Conservation (phyloP, 2,888 invertebrate species). For the Dolomedes plantarius region DNA sequence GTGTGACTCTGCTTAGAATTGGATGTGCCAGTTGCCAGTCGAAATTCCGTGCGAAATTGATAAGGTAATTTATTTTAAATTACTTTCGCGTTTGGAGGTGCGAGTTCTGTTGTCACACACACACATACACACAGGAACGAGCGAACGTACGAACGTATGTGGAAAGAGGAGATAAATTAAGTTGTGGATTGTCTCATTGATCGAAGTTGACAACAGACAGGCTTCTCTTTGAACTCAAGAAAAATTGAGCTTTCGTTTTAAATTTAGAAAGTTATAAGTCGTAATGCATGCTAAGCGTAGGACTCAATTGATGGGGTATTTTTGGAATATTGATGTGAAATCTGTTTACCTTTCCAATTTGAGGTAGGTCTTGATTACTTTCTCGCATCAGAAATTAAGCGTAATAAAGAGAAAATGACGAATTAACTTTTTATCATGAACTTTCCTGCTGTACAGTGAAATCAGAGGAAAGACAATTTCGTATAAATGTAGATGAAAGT, state of each 20-base stretch:
- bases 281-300: background rate
- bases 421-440: background rate
- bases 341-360: background rate
- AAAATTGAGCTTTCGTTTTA: conserved; percentile 1
- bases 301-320: background rate
- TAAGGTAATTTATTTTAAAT: conserved; percentile 58
- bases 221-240: background rate
- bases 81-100: conserved; percentile 30
- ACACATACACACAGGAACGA: no score
- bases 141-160: no score
- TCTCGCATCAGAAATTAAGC: background rate
- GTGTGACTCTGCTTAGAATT: conserved; percentile 1
- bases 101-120: conserved; percentile 36
- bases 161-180: conserved; percentile 39
- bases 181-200: conserved; percentile 36
- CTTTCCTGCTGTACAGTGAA: no score
- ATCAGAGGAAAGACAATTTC: no score
- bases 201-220: conserved; percentile 20
- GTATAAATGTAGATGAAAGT: no score
- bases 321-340: background rate
- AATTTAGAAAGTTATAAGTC: background rate
- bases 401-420: background rate
- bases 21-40: conserved; percentile 13
- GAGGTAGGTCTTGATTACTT: background rate
- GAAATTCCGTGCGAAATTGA: conserved; percentile 33